Conservation (phyloP, 2,888 invertebrate species). For the Drosophila meridiana region DNA sequence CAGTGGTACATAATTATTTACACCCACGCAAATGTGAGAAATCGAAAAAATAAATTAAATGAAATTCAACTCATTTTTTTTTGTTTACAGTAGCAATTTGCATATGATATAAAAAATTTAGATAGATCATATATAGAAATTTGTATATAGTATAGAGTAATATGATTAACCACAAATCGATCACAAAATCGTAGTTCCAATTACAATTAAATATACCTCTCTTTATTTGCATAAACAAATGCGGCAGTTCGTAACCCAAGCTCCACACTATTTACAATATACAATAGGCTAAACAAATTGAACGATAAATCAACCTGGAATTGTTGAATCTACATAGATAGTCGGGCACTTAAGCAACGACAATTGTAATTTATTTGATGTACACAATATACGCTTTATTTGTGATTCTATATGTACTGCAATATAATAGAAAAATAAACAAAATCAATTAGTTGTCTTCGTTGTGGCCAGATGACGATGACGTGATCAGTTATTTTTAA, state of each 20-base stretch:
- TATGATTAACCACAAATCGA: slow-evolving; percentile 17
- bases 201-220: slow-evolving; percentile 10
- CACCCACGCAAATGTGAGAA: slow-evolving; percentile 22
- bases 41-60: not conserved
- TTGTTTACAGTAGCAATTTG: slow-evolving; percentile 13
- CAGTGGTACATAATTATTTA: slow-evolving; percentile 30
- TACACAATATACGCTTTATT: slow-evolving; percentile 9
- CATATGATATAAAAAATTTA: slow-evolving; percentile 11
- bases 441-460: slow-evolving; percentile 54
- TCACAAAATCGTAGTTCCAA: slow-evolving; percentile 1
- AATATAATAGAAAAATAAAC: slow-evolving; percentile 23
- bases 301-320: slow-evolving; percentile 26
- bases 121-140: not conserved
- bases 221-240: slow-evolving; percentile 57
- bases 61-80: slow-evolving; percentile 7
- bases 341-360: slow-evolving; percentile 9
- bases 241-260: not conserved
- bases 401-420: not conserved
- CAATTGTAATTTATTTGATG: slow-evolving; percentile 15
- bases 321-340: slow-evolving; percentile 9
- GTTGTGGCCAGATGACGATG: slow-evolving; percentile 57
- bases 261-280: slow-evolving; percentile 2
- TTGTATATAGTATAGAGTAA: not conserved
- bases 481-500: slow-evolving; percentile 65
- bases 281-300: slow-evolving; percentile 23